A percentile compares a stretch with the other conserved stretches of the same genome.
phyloP scores from a whole-genome alignment of 2,888 invertebrate species.

The Drosophila austrosaltans region DNA sequence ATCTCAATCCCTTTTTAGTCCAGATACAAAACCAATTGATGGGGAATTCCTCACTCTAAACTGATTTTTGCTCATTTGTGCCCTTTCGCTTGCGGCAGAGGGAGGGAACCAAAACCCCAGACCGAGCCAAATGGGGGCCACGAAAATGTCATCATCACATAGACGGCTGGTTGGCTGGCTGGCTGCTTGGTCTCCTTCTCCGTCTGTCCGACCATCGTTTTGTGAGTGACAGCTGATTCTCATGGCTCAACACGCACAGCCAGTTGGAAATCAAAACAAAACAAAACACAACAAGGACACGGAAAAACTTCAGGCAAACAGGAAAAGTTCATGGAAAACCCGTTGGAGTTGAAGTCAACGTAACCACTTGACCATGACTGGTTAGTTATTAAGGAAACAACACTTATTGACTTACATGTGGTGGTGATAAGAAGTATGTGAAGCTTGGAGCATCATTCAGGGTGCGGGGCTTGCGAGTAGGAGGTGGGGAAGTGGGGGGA shows the following conservation, averaged over 20 bases:
- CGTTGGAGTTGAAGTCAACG: slow-evolving; percentile 10
- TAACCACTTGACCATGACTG: slow-evolving; percentile 11
- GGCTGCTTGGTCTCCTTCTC: neutral
- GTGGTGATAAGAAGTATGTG: neutral
- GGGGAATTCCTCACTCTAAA: slow-evolving; percentile 14
- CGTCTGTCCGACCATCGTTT: neutral
- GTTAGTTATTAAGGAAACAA: slow-evolving; percentile 11
- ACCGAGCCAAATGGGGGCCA: neutral
- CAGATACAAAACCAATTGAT: slow-evolving; percentile 5
- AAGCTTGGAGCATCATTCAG: neutral
- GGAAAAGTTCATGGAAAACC: slow-evolving; percentile 12
- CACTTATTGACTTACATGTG: slow-evolving; percentile 9
- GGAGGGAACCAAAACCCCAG: neutral
- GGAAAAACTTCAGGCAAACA: slow-evolving; percentile 13
- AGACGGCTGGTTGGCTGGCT: neutral
- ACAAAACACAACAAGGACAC: slow-evolving; percentile 10
- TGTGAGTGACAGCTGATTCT: slow-evolving; percentile 12
- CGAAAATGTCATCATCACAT: slow-evolving; percentile 6
- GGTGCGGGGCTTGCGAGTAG: neutral
- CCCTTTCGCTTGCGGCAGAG: slow-evolving; percentile 15
- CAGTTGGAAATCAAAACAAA: slow-evolving; percentile 10
- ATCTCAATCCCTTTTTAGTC: neutral
- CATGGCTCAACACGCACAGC: slow-evolving; percentile 12
- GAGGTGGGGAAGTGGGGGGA: neutral
- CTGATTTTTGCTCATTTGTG: slow-evolving; percentile 10